These are phyloP conservation scores for Agrilus planipennis DNA, from an alignment of 1,140 invertebrate genomes.

Conservation along the genomic window DNA sequence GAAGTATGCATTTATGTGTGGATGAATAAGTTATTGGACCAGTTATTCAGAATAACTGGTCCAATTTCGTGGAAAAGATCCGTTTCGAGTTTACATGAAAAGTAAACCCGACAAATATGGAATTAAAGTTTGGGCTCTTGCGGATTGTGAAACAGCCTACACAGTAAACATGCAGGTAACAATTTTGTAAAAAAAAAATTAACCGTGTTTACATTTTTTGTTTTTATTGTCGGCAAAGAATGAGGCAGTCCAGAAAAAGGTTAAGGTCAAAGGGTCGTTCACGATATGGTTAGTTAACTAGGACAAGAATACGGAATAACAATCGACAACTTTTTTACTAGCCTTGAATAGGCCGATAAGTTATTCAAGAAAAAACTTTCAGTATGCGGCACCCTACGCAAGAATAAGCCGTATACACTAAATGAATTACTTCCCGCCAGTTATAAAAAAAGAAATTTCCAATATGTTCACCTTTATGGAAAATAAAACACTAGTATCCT, in stretches of 20 bases:
- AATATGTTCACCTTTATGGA: conserved; percentile 17
- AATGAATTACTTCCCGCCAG: conserved; percentile 14
- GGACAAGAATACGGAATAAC: neutral
- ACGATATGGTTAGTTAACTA: conserved; percentile 1
- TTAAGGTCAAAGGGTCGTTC: conserved; percentile 3
- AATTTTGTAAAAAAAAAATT: conserved; percentile 7
- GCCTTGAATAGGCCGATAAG: conserved; percentile 5
- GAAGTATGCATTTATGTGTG: neutral
- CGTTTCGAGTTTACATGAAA: conserved; percentile 9
- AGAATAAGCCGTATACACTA: conserved; percentile 25
- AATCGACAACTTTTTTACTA: conserved; percentile 10
- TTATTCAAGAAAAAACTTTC: neutral
- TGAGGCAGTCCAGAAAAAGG: conserved; percentile 4
- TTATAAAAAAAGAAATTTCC: conserved; percentile 16
- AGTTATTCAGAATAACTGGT: too few relatives aligned
- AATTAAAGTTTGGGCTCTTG: conserved; percentile 9
- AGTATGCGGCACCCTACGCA: neutral
- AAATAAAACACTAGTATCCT: conserved; percentile 7
- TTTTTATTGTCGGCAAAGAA: neutral
- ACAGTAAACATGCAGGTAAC: conserved; percentile 7
- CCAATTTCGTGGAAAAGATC: conserved; percentile 6
- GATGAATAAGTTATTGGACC: too few relatives aligned
- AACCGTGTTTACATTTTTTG: conserved; percentile 4
- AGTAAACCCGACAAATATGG: conserved; percentile 11
- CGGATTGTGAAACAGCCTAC: conserved; percentile 3